Conservation (phyloP, 2,113 vertebrate species). For the Narcine bancroftii region DNA sequence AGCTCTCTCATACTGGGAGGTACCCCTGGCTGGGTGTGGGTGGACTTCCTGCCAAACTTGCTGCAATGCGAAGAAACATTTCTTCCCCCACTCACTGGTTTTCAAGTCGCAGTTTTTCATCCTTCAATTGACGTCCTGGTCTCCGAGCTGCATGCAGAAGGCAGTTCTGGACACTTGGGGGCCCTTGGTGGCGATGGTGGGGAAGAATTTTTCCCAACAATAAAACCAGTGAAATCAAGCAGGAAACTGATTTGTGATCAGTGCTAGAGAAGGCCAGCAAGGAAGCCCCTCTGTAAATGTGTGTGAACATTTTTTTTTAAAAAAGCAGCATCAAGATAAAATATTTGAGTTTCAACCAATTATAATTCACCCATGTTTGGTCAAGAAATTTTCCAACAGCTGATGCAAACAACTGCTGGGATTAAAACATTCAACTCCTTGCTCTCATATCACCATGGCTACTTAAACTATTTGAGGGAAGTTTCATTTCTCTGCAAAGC, state of each 20-base stretch:
- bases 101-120: background rate
- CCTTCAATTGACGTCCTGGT: background rate
- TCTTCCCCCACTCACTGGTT: background rate
- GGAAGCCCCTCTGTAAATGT: too few relatives aligned
- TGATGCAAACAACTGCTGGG: background rate
- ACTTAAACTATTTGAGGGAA: background rate
- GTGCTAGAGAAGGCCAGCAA: too few relatives aligned
- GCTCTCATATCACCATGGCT: background rate
- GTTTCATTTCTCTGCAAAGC: background rate
- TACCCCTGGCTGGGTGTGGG: background rate
- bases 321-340: too few relatives aligned
- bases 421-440: background rate
- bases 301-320: too few relatives aligned
- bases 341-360: background rate
- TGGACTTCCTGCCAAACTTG: background rate
- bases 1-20: slow-evolving; percentile 5
- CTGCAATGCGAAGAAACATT: background rate
- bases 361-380: too few relatives aligned
- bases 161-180: background rate
- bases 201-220: background rate
- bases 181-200: too few relatives aligned
- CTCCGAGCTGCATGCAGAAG: too few relatives aligned
- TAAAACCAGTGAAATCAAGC: background rate
- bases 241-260: background rate
- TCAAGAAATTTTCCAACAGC: background rate